Base-by-base conservation (phyloP, 2,888 invertebrate genomes). In the Chalcosyrphus nemorum region DNA sequence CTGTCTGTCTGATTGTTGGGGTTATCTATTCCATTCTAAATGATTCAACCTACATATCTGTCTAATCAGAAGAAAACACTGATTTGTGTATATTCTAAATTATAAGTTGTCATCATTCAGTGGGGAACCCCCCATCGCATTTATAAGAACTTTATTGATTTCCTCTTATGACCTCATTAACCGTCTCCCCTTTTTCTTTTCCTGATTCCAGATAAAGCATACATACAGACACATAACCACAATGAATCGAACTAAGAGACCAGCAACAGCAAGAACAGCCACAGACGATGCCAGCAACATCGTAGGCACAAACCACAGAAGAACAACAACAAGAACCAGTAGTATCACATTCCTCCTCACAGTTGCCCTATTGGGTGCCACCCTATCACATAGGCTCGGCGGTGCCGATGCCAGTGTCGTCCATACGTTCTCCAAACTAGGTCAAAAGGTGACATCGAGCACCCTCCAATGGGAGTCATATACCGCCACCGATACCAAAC, bases 371-470 rank as follows among this genome's bases (percentile, higher is more conserved):
- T 59, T 76, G 71, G 29, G 65, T 38, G 52, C 27, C 17, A 59
- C 27, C 17, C 24, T 66, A 4, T 13, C 63, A 15, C 56, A 52
- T 13, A 61, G 68, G 19, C 78, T 32, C 13, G 56, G 54, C 13
- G 56, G 54, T 52, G 80, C 43, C 50, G 80, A 74, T 29, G 78
- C 84, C 59, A 70, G 84, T 54, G 80, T 63, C 9, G 91, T 91
- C 43, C 87, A 87, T 35, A 91, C 88, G 7, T 90, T 89, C 71
- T 89, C 90, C 5, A 84, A 87, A 68, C 74, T 93, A 80, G 94
- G 94, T 81, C 96, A 96, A 90, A 93, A 95, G 71, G 93, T 96
- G 66, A 97, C 97, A 3, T 97, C 97, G 5, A 96, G 95, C 88
- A 96, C 96, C 0, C 92, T 97, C 63, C 93, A 94, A 89, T 97